Percentiles rank a stretch among this genome's conserved stretches.
These are phyloP conservation scores for Drosophila sordidapex DNA, from an alignment of 2,888 invertebrate species.

Conservation along the genomic window DNA sequence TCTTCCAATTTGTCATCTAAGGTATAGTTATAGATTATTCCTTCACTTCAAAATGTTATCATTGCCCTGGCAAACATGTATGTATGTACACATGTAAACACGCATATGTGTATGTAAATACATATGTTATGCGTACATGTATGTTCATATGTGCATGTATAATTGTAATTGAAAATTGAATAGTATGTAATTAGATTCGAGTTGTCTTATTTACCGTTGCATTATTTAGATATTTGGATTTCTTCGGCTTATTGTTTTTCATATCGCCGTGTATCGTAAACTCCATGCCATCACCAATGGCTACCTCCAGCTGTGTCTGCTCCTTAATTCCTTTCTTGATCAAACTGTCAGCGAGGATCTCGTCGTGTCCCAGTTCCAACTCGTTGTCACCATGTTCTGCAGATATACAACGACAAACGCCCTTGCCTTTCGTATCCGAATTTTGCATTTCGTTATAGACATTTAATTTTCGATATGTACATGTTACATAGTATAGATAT, in stretches of 20 bases:
- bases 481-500: conserved; percentile 47
- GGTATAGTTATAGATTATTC: neutral
- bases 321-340: conserved; percentile 95
- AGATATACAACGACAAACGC: conserved; percentile 88
- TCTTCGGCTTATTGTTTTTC: conserved; percentile 92
- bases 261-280: conserved; percentile 96
- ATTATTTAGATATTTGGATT: conserved; percentile 92
- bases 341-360: conserved; percentile 93
- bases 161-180: conserved; percentile 11
- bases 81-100: neutral
- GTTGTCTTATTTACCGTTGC: conserved; percentile 87
- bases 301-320: conserved; percentile 95
- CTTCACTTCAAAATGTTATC: neutral
- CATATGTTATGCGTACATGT: conserved; percentile 28
- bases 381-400: conserved; percentile 89
- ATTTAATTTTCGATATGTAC: conserved; percentile 60
- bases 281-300: conserved; percentile 96
- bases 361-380: conserved; percentile 88
- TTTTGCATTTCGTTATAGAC: conserved; percentile 58
- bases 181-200: conserved; percentile 23
- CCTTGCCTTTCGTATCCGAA: conserved; percentile 85
- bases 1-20: neutral
- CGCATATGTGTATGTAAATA: conserved; percentile 1
- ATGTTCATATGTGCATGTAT: conserved; percentile 31
- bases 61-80: neutral